Percentiles rank a stretch among this genome's conserved stretches.
phyloP scores from a whole-genome alignment of 1,140 invertebrate species.

The Solen grandis region DNA sequence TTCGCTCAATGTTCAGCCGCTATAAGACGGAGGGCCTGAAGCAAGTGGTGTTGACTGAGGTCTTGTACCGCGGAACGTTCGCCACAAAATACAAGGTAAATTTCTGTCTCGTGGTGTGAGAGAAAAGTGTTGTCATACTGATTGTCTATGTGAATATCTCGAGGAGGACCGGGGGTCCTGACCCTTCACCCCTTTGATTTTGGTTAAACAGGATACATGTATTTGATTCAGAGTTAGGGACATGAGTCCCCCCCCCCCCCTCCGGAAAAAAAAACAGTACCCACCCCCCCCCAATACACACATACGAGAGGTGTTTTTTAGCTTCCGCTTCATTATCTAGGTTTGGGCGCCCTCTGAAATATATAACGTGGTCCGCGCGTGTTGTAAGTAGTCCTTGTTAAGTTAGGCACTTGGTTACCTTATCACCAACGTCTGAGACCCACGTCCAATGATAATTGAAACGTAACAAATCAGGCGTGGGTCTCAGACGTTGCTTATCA shows the following conservation, averaged over 20 bases:
- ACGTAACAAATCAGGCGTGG: too few relatives aligned
- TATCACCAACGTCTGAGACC: too few relatives aligned
- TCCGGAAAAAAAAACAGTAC: background rate
- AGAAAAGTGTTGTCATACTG: background rate
- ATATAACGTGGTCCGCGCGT: too few relatives aligned
- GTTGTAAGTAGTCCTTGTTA: too few relatives aligned
- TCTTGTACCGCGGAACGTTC: conserved; percentile 21
- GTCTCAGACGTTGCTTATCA: too few relatives aligned
- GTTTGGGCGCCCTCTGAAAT: too few relatives aligned
- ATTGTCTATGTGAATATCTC: background rate
- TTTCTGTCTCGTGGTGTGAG: background rate
- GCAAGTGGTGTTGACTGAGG: conserved; percentile 1
- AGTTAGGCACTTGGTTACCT: too few relatives aligned
- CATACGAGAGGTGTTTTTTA: too few relatives aligned
- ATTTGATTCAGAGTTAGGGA: background rate
- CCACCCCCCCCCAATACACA: too few relatives aligned
- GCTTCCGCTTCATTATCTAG: too few relatives aligned
- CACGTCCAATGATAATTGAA: too few relatives aligned
- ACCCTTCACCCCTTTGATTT: background rate
- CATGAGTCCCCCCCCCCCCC: background rate
- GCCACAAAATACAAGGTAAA: conserved; percentile 32
- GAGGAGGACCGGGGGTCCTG: background rate
- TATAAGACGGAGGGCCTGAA: conserved; percentile 47
- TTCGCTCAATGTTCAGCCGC: conserved; percentile 38
- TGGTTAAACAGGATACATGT: background rate